phyloP scores from a whole-genome alignment of 2,888 invertebrate species.

The Thyatira batis region DNA sequence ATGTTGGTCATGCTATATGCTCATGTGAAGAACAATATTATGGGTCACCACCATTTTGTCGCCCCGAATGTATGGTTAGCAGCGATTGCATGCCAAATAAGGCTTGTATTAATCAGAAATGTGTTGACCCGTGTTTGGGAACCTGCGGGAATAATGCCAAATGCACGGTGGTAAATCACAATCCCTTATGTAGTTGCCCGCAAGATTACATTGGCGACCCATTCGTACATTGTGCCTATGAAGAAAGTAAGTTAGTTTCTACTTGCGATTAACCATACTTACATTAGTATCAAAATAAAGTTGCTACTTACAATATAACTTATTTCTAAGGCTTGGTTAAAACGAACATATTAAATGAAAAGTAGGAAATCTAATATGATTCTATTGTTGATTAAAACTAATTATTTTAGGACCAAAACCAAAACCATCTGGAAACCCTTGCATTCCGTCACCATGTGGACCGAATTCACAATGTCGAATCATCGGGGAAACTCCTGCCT shows the following conservation, averaged over 20 bases:
- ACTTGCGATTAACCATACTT: background rate
- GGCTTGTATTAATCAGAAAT: slow-evolving; percentile 90
- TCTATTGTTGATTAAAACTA: background rate
- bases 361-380: slow-evolving; percentile 1
- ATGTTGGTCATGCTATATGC: slow-evolving; percentile 89
- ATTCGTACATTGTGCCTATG: slow-evolving; percentile 86
- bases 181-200: slow-evolving; percentile 92
- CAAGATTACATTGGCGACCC: slow-evolving; percentile 91
- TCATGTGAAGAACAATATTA: slow-evolving; percentile 90
- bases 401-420: slow-evolving; percentile 76
- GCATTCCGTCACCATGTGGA: slow-evolving; percentile 92
- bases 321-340: background rate
- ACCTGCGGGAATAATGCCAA: slow-evolving; percentile 92
- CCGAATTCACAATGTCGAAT: slow-evolving; percentile 91
- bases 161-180: slow-evolving; percentile 92
- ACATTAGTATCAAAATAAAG: background rate
- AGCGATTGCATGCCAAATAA: slow-evolving; percentile 91
- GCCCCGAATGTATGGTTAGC: slow-evolving; percentile 92
- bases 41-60: slow-evolving; percentile 89
- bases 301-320: slow-evolving; percentile 6
- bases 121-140: slow-evolving; percentile 91
- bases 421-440: slow-evolving; percentile 86
- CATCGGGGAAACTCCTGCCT: slow-evolving; percentile 88
- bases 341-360: background rate
- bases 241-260: slow-evolving; percentile 83